Evolutionary conservation across 2,888 invertebrate species (phyloP).

Genomic region (Hoplodrina ambigua): DNA sequence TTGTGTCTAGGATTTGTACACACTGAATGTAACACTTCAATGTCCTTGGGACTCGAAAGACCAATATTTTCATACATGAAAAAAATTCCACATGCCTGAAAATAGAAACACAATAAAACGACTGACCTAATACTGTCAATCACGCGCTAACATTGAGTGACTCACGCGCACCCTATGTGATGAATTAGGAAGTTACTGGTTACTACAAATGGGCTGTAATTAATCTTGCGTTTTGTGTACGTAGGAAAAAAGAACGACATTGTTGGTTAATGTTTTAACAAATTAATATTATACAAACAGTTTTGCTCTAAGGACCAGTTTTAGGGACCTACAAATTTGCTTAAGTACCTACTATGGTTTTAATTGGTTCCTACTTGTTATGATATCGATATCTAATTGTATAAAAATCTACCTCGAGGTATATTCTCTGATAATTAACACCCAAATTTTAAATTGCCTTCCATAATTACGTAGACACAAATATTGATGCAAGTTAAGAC

Average conservation of each 20-base stretch:
- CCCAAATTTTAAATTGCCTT: neutral
- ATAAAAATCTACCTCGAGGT: no score
- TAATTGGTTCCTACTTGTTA: no score
- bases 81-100: constrained; percentile 8
- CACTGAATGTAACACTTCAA: neutral
- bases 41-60: neutral
- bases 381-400: no score
- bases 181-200: constrained; percentile 64
- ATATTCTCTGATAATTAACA: no score
- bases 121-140: constrained; percentile 46
- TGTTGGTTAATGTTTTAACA: constrained; percentile 12
- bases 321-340: neutral
- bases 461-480: neutral
- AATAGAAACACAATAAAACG: constrained; percentile 10
- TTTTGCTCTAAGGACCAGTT: neutral
- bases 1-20: neutral
- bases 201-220: constrained; percentile 59
- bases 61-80: neutral
- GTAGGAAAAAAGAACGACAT: neutral
- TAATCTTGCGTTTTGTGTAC: constrained; percentile 52
- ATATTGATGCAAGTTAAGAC: neutral
- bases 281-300: neutral
- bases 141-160: constrained; percentile 42
- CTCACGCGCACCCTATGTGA: constrained; percentile 56
- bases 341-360: no score